A percentile compares a stretch with the other conserved stretches of the same genome.
Conservation (phyloP, 2,113 vertebrate genomes). For the Scopus umbretta region DNA sequence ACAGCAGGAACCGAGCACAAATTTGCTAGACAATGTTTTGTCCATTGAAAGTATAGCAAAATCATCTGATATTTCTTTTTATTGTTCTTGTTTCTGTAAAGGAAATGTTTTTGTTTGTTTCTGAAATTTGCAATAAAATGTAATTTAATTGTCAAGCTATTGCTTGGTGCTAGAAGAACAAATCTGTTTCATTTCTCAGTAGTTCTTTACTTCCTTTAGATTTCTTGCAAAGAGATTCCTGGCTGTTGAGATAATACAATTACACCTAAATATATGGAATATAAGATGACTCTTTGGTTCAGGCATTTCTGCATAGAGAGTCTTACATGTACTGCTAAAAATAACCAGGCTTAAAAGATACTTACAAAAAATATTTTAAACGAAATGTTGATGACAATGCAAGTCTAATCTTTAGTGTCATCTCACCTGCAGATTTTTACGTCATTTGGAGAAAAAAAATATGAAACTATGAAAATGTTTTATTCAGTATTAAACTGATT, state of each 20-base stretch:
- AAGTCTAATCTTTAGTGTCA: neutral
- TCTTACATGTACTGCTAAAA: neutral
- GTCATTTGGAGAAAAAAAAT: neutral
- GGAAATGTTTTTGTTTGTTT: neutral
- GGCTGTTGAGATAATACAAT: neutral
- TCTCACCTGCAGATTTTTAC: neutral
- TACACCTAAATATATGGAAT: neutral
- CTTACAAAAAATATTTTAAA: neutral
- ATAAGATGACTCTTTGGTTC: neutral
- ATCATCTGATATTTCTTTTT: neutral
- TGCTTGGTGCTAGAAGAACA: neutral
- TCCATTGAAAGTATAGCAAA: neutral
- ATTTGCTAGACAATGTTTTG: conserved; percentile 27
- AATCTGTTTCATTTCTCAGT: neutral
- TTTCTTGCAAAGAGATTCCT: neutral
- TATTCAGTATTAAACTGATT: neutral
- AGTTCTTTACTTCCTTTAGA: neutral
- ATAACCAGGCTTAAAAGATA: neutral
- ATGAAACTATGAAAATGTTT: neutral
- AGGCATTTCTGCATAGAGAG: neutral
- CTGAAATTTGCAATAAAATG: neutral
- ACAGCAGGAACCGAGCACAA: neutral
- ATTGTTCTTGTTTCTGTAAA: neutral
- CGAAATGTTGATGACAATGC: neutral
- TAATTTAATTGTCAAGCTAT: neutral